Evolutionary conservation across 2,888 invertebrate species (phyloP), one percentile per base, ranked within the genome.

Genomic region (Myopa tessellatipennis): DNA sequence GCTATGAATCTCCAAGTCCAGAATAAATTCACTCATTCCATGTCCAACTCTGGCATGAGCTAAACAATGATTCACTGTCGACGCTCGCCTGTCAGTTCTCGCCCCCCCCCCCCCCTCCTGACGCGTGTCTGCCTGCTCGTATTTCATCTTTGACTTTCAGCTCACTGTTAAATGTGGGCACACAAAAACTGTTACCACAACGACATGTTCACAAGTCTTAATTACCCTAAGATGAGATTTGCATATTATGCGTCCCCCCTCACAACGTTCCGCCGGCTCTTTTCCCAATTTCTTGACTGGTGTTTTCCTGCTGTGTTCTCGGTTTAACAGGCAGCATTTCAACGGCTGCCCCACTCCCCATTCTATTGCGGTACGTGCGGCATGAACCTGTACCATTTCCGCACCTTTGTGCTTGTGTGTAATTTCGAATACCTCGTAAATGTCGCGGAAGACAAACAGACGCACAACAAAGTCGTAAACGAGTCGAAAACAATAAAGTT

Each of bases 171-270:
- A 26, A 26, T 26, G 26, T 26, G 26, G 26, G 26, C 61, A 72
- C 68, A 61, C 52, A 77, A 71, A 68, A 72, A 72, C 77, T 71
- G 50, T 65, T 52, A 65, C 77, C 70, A 71, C 65, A 74, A 76
- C 76, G 85, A 83, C 85, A 86, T 85, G 85, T 85, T 84, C 85
- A 83, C 85, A 85, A 83, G 83, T 85, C 85, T 85, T 86, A 86
- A 86, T 86, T 86, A 85, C 85, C 85, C 82, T 83, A 82, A 84
- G 86, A 85, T 74, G 74, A 85, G 85, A 86, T 86, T 85, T 86
- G 85, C 86, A 86, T 85, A 84, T 85, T 76, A 77, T 70, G 50
- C n/a, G 1, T 7, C 73, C 34, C 4, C 63, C 68, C 69, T 68
- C 55, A 60, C 52, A 52, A 79, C 74, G 76, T 79, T 76, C 80